Evolutionary conservation across 2,888 invertebrate species (phyloP).

Genomic region (Drosophila anomalata): DNA sequence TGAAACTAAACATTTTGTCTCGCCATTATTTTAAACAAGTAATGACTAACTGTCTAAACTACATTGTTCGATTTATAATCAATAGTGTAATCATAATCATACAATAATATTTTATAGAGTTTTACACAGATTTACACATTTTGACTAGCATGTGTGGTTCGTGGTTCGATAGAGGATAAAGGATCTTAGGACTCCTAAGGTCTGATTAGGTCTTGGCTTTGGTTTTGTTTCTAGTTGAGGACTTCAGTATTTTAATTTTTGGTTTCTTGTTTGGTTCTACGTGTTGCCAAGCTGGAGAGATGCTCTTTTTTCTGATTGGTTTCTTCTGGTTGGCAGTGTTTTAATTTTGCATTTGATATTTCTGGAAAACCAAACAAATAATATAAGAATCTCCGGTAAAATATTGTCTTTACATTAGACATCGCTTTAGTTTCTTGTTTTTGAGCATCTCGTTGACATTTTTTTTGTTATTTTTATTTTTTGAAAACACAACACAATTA

Average conservation of each 20-base stretch:
- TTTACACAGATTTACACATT: constrained; percentile 64
- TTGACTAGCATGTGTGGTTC: constrained; percentile 28
- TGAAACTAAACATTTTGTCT: constrained; percentile 54
- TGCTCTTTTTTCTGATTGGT: constrained; percentile 29
- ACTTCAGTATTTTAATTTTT: constrained; percentile 10
- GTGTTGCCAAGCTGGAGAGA: constrained; percentile 37
- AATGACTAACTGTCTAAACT: constrained; percentile 75
- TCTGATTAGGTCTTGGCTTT: constrained; percentile 50
- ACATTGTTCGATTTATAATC: constrained; percentile 57
- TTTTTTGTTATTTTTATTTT: constrained; percentile 33
- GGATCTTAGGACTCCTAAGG: constrained; percentile 57
- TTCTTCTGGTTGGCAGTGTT: constrained; percentile 60
- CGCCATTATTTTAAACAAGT: constrained; percentile 53
- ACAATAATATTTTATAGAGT: constrained; percentile 71
- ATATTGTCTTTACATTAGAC: constrained; percentile 6
- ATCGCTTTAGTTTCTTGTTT: constrained; percentile 18
- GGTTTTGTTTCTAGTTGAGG: constrained; percentile 36
- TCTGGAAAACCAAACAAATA: constrained; percentile 5
- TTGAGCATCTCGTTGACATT: constrained; percentile 58
- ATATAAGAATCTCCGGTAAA: neutral
- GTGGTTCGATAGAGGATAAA: constrained; percentile 26
- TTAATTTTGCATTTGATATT: constrained; percentile 58
- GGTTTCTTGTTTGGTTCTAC: constrained; percentile 34
- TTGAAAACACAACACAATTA: constrained; percentile 29
- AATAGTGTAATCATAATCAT: constrained; percentile 70